These are phyloP conservation scores for Atrichornis clamosus DNA, from an alignment of 2,113 vertebrate genomes.

Conservation along the genomic window DNA sequence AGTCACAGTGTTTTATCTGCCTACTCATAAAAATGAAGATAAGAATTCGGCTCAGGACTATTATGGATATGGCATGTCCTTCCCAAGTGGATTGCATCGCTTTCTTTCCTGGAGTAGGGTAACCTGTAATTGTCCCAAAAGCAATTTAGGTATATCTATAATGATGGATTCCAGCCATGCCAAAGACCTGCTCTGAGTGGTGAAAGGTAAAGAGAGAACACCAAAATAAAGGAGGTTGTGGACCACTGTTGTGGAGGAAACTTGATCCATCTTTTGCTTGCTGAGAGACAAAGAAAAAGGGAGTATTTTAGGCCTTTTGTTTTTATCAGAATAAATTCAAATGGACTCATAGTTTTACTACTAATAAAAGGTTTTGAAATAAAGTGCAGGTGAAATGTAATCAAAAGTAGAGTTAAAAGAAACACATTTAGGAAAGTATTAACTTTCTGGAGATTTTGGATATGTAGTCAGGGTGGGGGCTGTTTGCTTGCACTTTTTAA, in stretches of 20 bases:
- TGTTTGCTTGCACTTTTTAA: neutral
- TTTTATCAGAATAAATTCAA: neutral
- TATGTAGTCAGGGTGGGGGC: rapidly evolving
- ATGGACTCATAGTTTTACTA: neutral
- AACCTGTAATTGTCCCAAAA: rapidly evolving
- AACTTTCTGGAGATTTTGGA: neutral
- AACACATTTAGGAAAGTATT: neutral
- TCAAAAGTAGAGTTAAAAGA: neutral
- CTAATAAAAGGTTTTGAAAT: neutral
- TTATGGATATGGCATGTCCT: neutral
- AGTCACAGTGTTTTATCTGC: neutral
- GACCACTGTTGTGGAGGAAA: neutral
- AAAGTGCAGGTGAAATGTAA: neutral
- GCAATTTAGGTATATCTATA: neutral
- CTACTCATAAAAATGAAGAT: neutral
- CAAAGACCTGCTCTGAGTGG: neutral
- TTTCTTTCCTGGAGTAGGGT: neutral
- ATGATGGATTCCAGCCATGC: neutral
- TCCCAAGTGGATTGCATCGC: neutral
- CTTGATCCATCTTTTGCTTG: neutral
- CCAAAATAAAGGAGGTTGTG: neutral
- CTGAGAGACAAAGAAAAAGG: neutral
- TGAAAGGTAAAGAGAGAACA: rapidly evolving
- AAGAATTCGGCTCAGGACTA: neutral
- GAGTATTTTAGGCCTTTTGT: neutral